Base-by-base conservation (phyloP, 2,888 invertebrate genomes). In the Sympetrum striolatum region DNA sequence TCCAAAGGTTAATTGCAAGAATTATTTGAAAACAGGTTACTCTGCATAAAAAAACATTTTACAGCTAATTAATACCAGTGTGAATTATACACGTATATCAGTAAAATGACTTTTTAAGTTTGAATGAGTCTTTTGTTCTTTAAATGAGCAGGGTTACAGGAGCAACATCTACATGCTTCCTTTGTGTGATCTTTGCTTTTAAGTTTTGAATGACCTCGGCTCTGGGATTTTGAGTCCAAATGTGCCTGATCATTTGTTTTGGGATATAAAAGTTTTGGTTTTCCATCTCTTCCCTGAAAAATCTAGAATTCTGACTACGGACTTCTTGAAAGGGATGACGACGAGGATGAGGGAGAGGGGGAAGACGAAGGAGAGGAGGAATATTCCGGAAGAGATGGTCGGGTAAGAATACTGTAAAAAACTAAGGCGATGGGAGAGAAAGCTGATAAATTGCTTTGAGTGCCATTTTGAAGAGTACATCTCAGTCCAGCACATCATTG, bases 351-450 rank as follows among this genome's bases (percentile, higher is more conserved):
- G 35, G 86, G 60, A 60, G 86, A 60, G 2, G 86, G 60, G 37
- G 86, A 60, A 37, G 86, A 86, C 1, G 86, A 86, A 31, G 86
- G 86, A 37, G 86, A 86, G 64, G 86, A 86, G 37, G 73, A 73
- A 14, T 73, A 73, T 31, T 31, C 73, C 73, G 15, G 25, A 73
- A 73, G 73, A 73, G 73, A 73, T 73, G 73, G 73, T 31, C 73
- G 73, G 73, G 73, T 73, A 73, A 73, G 73, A 22, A 73, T 22
- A 31, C 10, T 73, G 73, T 5, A 31, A 25, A 73, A 73, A 25
- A 73, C 31, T 73, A 14, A 12, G 31, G 22, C 15, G 31, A 73
- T 25, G 31, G 73, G 73, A 25, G 73, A 73, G 73, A 31, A 73
- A 73, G 14, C 25, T 25, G 31, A 31, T 73, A 12, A 31, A 73